Evolutionary conservation across 2,797 vertebrate genomes (phyloP).

Genomic region (Scolopax rusticola): DNA sequence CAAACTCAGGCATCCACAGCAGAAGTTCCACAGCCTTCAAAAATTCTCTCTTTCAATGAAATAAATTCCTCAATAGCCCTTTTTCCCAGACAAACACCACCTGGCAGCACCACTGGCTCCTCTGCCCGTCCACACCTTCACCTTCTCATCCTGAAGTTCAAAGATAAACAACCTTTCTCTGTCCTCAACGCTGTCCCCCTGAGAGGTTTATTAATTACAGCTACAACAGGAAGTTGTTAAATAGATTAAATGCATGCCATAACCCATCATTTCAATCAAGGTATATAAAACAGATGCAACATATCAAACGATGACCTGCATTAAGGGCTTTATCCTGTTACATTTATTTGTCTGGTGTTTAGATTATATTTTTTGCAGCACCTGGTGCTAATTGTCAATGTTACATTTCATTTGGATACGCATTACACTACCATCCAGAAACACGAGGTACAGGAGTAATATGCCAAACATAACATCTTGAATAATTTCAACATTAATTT

Average conservation of each 20-base stretch:
- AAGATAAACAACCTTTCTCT: not conserved
- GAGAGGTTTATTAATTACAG: not conserved
- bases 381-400: not conserved
- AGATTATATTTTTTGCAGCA: not conserved
- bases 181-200: not conserved
- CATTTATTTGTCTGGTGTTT: not conserved
- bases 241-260: not conserved
- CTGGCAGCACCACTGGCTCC: accelerated
- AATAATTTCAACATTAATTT: not conserved
- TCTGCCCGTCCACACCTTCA: not conserved
- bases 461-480: not conserved
- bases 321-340: not conserved
- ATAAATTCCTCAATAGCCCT: not conserved
- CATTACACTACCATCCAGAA: not conserved
- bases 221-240: not conserved
- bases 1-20: not conserved
- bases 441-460: not conserved
- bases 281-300: not conserved
- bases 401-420: not conserved
- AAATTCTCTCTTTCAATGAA: not conserved
- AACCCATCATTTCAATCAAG: not conserved
- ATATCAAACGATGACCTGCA: not conserved
- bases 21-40: not conserved
- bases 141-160: not conserved
- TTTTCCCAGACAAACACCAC: not conserved